These are phyloP conservation scores for Lasioglossum leucozonium DNA, from an alignment of 2,888 invertebrate genomes.

Conservation along the genomic window DNA sequence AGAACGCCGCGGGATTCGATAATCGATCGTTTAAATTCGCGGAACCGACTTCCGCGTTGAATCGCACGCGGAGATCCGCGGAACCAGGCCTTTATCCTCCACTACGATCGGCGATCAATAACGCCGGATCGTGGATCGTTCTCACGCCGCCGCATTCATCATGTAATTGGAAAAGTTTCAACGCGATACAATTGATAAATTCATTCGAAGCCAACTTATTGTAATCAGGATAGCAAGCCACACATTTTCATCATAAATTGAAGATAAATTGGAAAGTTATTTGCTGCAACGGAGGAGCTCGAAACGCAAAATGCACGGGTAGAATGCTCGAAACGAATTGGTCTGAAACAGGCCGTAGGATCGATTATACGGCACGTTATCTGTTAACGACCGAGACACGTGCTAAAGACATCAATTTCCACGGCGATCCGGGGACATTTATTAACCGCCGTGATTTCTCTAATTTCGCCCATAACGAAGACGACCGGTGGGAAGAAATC, in stretches of 20 bases:
- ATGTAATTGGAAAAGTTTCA: neutral
- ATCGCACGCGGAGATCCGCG: neutral
- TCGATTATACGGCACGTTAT: neutral
- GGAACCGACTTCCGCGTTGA: neutral
- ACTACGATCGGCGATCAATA: neutral
- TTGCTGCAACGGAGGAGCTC: neutral
- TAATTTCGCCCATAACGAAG: neutral
- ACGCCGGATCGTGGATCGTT: neutral
- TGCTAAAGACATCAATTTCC: conserved; percentile 10
- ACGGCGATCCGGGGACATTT: neutral
- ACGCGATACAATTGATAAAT: neutral
- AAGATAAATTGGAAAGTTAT: neutral
- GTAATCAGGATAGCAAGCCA: too few species aligned
- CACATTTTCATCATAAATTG: too few species aligned
- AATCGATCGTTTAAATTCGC: conserved; percentile 50
- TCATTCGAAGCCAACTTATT: neutral
- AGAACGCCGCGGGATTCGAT: conserved; percentile 44
- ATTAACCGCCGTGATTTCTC: conserved; percentile 5
- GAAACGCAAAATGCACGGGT: neutral
- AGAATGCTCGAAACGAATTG: neutral
- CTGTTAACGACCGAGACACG: neutral
- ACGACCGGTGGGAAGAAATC: conserved; percentile 5
- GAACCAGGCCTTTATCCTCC: neutral
- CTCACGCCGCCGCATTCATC: neutral
- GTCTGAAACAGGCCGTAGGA: neutral